Percentiles rank a stretch among this genome's conserved stretches.
Evolutionary conservation across 2,113 vertebrate genomes (phyloP).

Genomic region (Rhombomys opimus): DNA sequence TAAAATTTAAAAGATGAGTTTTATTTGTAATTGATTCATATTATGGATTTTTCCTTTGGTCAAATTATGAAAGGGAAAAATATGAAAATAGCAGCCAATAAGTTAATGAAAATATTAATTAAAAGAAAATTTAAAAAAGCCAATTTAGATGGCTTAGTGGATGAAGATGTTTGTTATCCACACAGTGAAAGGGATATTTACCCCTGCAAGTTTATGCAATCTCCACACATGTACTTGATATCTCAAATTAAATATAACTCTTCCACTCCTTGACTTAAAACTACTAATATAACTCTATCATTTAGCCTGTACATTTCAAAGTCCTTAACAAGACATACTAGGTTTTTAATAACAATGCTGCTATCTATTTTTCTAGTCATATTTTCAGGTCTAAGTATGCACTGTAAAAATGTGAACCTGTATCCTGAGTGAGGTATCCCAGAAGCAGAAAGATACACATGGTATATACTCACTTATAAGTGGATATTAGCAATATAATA

Average conservation of each 20-base stretch:
- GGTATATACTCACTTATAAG: too few species aligned
- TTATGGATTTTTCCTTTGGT: slow-evolving; percentile 8
- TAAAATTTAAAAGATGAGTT: not conserved
- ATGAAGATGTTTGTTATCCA: not conserved
- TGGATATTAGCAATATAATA: too few species aligned
- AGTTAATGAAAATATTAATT: not conserved
- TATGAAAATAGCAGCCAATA: not conserved
- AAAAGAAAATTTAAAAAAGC: not conserved
- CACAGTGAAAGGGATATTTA: not conserved
- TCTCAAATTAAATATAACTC: not conserved
- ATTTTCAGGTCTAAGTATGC: not conserved
- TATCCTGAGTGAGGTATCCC: not conserved
- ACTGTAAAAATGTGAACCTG: not conserved
- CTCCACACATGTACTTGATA: not conserved
- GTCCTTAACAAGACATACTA: not conserved
- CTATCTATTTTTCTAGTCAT: not conserved
- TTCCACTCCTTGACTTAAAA: not conserved
- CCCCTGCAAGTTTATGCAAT: not conserved
- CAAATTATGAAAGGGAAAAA: not conserved
- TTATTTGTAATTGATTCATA: slow-evolving; percentile 9
- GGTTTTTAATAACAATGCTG: not conserved
- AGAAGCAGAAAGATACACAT: too few species aligned
- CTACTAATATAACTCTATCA: not conserved
- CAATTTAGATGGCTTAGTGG: too few species aligned
- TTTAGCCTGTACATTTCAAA: not conserved